Conservation (phyloP, 1,140 invertebrate genomes). For the Drusus annulatus region DNA sequence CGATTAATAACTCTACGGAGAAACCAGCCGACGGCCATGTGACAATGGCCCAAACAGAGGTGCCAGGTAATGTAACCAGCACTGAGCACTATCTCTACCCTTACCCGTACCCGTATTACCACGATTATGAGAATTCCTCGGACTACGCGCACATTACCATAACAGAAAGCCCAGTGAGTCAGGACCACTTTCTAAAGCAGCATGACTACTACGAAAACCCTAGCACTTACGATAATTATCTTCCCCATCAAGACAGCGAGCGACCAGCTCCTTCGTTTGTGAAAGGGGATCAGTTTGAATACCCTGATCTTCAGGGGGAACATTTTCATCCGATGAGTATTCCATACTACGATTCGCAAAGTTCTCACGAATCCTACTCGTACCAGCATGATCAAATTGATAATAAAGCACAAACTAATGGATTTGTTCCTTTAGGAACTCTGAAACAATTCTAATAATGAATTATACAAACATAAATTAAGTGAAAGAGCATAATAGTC, state of each 20-base stretch:
- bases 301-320: neutral
- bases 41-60: neutral
- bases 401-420: conserved; percentile 34
- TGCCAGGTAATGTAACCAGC: neutral
- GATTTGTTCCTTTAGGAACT: conserved; percentile 46
- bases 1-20: neutral
- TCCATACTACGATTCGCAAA: conserved; percentile 44
- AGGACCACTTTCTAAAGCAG: conserved; percentile 36
- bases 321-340: conserved; percentile 47
- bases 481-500: no score
- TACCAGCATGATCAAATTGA: conserved; percentile 35
- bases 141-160: conserved; percentile 50
- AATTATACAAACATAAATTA: no score
- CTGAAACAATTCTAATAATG: neutral
- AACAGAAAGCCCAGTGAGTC: conserved; percentile 46
- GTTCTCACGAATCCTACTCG: conserved; percentile 6
- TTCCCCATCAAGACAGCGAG: conserved; percentile 8
- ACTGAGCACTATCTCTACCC: conserved; percentile 42
- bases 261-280: neutral
- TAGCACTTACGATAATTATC: conserved; percentile 30
- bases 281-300: neutral
- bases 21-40: neutral
- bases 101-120: conserved; percentile 52
- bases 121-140: conserved; percentile 43
- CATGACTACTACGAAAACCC: conserved; percentile 39